These are phyloP conservation scores for Ceryle rudis DNA, from an alignment of 2,797 vertebrate species.

Conservation along the genomic window DNA sequence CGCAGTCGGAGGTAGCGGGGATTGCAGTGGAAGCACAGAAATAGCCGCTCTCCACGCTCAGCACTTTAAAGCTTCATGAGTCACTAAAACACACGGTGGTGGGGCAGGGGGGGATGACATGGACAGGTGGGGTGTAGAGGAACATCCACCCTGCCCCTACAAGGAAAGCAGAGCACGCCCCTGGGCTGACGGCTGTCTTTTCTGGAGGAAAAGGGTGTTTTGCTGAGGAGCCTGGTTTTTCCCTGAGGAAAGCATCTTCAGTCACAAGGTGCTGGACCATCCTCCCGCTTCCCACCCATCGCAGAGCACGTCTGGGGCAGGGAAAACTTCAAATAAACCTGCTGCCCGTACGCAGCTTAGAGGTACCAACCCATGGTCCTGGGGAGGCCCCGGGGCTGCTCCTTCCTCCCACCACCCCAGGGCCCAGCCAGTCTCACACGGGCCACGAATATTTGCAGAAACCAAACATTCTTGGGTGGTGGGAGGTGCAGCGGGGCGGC, in stretches of 20 bases:
- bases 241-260: not conserved
- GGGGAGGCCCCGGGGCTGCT: not conserved
- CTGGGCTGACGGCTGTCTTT: accelerated
- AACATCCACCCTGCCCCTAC: not conserved
- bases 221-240: not conserved
- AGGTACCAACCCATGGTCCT: not conserved
- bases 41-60: not conserved
- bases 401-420: not conserved
- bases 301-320: not conserved
- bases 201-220: not conserved
- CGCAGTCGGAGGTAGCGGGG: not conserved
- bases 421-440: accelerated
- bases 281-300: not conserved
- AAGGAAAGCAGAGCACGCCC: accelerated
- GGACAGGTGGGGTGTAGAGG: not conserved
- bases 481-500: not conserved
- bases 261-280: accelerated
- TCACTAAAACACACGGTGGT: not conserved
- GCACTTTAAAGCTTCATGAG: not conserved
- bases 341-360: accelerated
- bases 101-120: not conserved
- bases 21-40: conserved; percentile 1
- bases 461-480: not conserved
- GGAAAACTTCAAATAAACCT: accelerated
- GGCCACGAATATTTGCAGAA: not conserved